phyloP scores from a whole-genome alignment of 2,113 vertebrate species.

The Pangasianodon gigas region DNA sequence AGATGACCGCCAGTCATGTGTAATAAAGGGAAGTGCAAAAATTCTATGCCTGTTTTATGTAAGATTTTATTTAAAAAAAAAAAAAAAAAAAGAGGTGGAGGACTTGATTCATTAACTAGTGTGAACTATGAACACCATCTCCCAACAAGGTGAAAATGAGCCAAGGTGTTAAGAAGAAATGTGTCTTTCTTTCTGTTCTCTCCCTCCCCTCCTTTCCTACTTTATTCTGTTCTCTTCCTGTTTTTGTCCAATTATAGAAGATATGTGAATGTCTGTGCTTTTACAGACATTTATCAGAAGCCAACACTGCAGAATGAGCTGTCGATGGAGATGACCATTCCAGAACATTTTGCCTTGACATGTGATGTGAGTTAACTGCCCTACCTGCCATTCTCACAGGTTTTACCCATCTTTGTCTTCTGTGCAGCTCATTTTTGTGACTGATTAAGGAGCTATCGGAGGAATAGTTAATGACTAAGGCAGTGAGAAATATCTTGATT shows the following conservation, averaged over 20 bases:
- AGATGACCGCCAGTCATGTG: neutral
- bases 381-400: neutral
- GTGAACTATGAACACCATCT: constrained; percentile 11
- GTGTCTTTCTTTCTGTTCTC: neutral
- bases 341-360: neutral
- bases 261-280: neutral
- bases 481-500: neutral
- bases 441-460: neutral
- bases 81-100: constrained; percentile 4
- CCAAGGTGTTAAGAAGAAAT: constrained; percentile 18
- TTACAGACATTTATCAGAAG: constrained; percentile 11
- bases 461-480: neutral
- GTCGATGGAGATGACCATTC: constrained; percentile 12
- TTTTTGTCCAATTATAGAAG: constrained; percentile 4
- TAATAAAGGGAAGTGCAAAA: neutral
- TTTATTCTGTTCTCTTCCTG: neutral
- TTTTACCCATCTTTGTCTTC: neutral
- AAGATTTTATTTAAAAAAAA: neutral
- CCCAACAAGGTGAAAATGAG: constrained; percentile 41
- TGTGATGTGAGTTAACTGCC: neutral
- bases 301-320: constrained; percentile 16
- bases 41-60: neutral
- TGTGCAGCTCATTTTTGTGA: neutral
- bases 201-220: neutral
- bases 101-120: constrained; percentile 38